phyloP scores from a whole-genome alignment of 2,113 vertebrate genomes.

The Catagonus wagneri region DNA sequence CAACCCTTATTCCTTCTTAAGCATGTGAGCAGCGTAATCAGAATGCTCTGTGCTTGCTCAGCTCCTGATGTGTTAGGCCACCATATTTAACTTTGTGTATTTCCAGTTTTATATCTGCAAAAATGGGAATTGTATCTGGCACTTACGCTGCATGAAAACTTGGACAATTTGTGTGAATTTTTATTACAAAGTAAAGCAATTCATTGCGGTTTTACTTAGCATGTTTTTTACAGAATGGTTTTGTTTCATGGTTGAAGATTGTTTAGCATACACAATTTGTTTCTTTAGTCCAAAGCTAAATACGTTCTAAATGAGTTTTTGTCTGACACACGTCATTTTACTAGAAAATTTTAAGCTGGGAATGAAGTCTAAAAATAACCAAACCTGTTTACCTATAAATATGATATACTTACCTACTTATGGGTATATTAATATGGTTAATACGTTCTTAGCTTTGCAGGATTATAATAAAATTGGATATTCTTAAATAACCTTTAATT shows the following conservation, averaged over 20 bases:
- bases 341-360: conserved; percentile 14
- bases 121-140: not conserved
- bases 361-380: not conserved
- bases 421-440: not conserved
- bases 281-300: conserved; percentile 31
- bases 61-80: fast-evolving
- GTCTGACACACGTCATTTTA: not conserved
- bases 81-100: not conserved
- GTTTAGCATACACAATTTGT: not conserved
- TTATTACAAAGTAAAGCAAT: conserved; percentile 14
- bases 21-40: fast-evolving
- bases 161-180: not conserved
- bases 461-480: conserved; percentile 1
- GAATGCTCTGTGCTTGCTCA: too few relatives aligned
- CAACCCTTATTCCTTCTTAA: not conserved
- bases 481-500: conserved; percentile 9
- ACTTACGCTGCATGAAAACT: not conserved
- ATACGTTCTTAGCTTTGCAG: not conserved
- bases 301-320: conserved; percentile 46
- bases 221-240: conserved; percentile 29
- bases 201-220: not conserved
- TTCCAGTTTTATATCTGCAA: not conserved
- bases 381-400: not conserved
- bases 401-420: not conserved
- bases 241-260: conserved; percentile 7